phyloP scores from a whole-genome alignment of 2,888 invertebrate genomes.

The Lochmaea capreae region DNA sequence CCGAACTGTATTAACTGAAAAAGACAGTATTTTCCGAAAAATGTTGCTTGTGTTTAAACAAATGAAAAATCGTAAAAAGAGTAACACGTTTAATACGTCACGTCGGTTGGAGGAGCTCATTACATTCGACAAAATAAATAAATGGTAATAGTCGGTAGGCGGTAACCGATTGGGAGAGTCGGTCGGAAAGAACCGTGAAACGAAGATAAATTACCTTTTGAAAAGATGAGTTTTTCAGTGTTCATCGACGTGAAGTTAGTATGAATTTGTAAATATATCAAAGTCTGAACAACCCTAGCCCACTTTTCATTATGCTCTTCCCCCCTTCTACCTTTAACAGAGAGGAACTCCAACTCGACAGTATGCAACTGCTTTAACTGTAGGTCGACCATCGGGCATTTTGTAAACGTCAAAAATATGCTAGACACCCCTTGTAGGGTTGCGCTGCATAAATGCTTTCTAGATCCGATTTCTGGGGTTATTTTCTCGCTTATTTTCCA shows the following conservation, averaged over 20 bases:
- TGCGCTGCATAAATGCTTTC: too few relatives aligned
- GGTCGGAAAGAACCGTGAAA: slow-evolving; percentile 61
- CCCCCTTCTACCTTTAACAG: slow-evolving; percentile 21
- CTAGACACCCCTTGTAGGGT: too few relatives aligned
- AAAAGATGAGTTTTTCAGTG: slow-evolving; percentile 66
- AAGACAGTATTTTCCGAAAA: too few relatives aligned
- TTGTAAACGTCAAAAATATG: too few relatives aligned
- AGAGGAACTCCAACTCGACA: background rate
- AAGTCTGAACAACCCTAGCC: slow-evolving; percentile 64
- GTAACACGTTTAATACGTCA: slow-evolving; percentile 23
- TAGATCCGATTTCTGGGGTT: too few relatives aligned
- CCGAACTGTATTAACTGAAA: too few relatives aligned
- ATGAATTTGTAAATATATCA: slow-evolving; percentile 67
- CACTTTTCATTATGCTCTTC: slow-evolving; percentile 63
- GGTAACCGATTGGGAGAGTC: slow-evolving; percentile 37
- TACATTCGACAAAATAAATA: slow-evolving; percentile 40
- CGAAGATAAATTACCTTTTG: slow-evolving; percentile 66
- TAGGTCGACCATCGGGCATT: slow-evolving; percentile 44
- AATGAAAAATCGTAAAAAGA: slow-evolving; percentile 18
- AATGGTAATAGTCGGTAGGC: slow-evolving; percentile 46
- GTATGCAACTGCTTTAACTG: too few relatives aligned
- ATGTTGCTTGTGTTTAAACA: too few relatives aligned
- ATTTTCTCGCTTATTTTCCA: too few relatives aligned
- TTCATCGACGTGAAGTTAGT: slow-evolving; percentile 66
- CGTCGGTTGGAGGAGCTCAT: slow-evolving; percentile 26